Conservation (phyloP, 2,888 invertebrate genomes). For the Apodemia mormo region DNA sequence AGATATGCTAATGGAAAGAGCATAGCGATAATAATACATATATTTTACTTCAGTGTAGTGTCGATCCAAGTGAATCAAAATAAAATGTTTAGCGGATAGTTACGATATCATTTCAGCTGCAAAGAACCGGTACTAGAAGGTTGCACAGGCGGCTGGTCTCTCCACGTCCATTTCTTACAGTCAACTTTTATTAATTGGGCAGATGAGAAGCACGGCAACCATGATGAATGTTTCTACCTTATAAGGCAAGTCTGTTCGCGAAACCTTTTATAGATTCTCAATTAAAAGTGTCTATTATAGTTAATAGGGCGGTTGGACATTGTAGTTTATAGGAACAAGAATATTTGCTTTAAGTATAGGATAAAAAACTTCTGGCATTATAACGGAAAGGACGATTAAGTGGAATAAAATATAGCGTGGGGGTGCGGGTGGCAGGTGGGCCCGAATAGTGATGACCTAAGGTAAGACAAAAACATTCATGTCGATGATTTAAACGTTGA, state of each 20-base stretch:
- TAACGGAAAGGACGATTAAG: conserved; percentile 81
- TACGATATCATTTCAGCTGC: conserved; percentile 69
- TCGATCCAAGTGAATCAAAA: conserved; percentile 68
- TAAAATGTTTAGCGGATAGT: conserved; percentile 67
- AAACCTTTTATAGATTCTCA: conserved; percentile 82
- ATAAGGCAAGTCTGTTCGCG: conserved; percentile 72
- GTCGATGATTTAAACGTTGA: conserved; percentile 28
- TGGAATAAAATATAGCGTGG: conserved; percentile 80
- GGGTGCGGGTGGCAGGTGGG: conserved; percentile 80
- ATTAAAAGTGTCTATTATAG: conserved; percentile 81
- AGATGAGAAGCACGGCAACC: conserved; percentile 77
- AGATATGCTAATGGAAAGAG: conserved; percentile 20
- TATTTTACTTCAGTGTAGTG: conserved; percentile 8
- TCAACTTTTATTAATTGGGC: conserved; percentile 82
- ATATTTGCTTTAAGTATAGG: conserved; percentile 77
- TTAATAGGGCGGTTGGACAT: conserved; percentile 72
- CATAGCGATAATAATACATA: conserved; percentile 3
- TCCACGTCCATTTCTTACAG: conserved; percentile 70
- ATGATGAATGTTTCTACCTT: conserved; percentile 77
- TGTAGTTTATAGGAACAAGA: conserved; percentile 72
- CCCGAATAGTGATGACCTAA: conserved; percentile 55
- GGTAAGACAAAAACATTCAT: conserved; percentile 31
- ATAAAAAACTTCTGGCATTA: conserved; percentile 77
- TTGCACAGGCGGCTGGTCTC: conserved; percentile 58
- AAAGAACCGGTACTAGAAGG: conserved; percentile 64